Conservation (phyloP, 1,140 invertebrate genomes). For the Heliconius eleuchia region DNA sequence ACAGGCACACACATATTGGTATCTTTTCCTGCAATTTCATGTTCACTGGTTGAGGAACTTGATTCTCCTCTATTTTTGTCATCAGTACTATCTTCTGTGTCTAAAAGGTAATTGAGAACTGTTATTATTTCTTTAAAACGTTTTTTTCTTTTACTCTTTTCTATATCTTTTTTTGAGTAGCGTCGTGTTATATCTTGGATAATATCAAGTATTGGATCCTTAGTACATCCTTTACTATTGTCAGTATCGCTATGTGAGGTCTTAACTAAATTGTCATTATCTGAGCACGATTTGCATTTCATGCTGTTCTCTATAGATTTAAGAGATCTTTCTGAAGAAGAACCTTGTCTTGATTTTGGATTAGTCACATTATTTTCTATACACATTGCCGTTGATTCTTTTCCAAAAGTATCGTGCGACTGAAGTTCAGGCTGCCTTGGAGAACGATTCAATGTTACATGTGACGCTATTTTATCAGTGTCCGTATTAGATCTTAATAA, state of each 20-base stretch:
- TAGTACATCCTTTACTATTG: slow-evolving; percentile 32
- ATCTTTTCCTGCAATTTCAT: slow-evolving; percentile 25
- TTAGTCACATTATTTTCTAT: neutral
- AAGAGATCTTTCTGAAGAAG: slow-evolving; percentile 13
- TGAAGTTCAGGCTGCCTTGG: neutral
- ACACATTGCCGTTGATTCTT: neutral
- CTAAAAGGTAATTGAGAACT: slow-evolving; percentile 67
- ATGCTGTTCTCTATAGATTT: slow-evolving; percentile 17
- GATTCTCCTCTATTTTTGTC: slow-evolving; percentile 43
- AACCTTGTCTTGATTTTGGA: neutral
- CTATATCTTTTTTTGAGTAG: slow-evolving; percentile 64
- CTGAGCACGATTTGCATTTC: slow-evolving; percentile 11
- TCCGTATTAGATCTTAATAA: slow-evolving; percentile 60
- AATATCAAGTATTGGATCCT: slow-evolving; percentile 60
- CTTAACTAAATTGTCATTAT: slow-evolving; percentile 25
- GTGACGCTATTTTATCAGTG: slow-evolving; percentile 42
- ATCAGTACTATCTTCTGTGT: slow-evolving; percentile 67
- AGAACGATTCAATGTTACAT: slow-evolving; percentile 35
- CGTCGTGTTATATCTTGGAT: slow-evolving; percentile 69
- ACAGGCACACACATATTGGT: slow-evolving; percentile 16
- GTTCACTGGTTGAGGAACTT: slow-evolving; percentile 37
- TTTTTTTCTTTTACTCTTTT: slow-evolving; percentile 65
- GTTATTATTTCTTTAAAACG: slow-evolving; percentile 70
- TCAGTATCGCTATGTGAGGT: slow-evolving; percentile 33
- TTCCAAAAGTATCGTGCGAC: neutral